Evolutionary conservation across 2,888 invertebrate species (phyloP), one percentile per base, ranked within the genome.

Genomic region (Drosophila recens): DNA sequence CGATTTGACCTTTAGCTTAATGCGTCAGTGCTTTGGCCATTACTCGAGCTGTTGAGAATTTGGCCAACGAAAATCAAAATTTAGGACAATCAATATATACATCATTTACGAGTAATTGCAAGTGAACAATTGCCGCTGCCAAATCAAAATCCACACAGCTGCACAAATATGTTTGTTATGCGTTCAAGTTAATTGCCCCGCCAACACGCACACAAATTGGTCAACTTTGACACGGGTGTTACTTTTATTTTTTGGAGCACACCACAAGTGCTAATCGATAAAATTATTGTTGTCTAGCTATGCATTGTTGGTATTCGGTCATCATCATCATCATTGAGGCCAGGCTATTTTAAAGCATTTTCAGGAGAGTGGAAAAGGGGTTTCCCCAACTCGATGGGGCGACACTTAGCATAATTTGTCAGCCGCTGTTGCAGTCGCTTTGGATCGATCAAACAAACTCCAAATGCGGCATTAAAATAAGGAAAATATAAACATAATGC

Each of bases 381-480:
- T 27, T 45, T 23, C 10, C 15, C 45, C 38, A 17, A 63, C 36
- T n/a, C 2, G 6, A n/a, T 38, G n/a, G 38, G n/a, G 15, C 13
- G 36, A 63, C 61, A 52, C 43, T 49, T 34, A 78, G 73, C 86
- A 83, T 88, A 86, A 72, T 67, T 77, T 68, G 27, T 52, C 56
- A 48, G 63, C 17, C 54, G 13, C 57, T 46, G 30, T 34, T 75
- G 72, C 59, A 77, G 27, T 59, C 52, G 9, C 48, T 45, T 57
- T 67, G 67, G 82, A 90, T 90, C 90, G 91, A 91, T 90, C 90
- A 90, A 90, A 90, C 90, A 91, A 90, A 81, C 73, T 80, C 56
- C 53, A 66, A 63, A 54, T 46, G 43, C 52, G 56, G 46, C 48
- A 72, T 61, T 63, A 67, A 75, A 77, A 77, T 56, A 71, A 89